phyloP scores from a whole-genome alignment of 2,888 invertebrate genomes.

The Neelides folsomi region DNA sequence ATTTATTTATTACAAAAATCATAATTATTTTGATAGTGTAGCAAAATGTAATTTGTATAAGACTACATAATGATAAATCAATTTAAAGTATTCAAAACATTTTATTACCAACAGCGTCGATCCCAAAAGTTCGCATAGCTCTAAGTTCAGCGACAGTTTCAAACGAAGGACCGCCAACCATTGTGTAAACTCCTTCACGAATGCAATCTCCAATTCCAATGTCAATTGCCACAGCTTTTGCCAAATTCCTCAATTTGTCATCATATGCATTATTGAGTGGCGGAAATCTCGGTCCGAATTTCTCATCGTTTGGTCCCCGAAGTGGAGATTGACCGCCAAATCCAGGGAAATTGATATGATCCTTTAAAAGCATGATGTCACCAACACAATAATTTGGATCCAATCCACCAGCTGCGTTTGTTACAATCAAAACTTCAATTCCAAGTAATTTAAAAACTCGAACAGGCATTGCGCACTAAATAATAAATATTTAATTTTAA shows the following conservation, averaged over 20 bases:
- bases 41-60: constrained; percentile 47
- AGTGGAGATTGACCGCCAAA: constrained; percentile 89
- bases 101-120: constrained; percentile 78
- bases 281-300: constrained; percentile 84
- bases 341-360: constrained; percentile 95
- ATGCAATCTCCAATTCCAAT: constrained; percentile 57
- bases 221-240: constrained; percentile 55
- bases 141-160: constrained; percentile 88
- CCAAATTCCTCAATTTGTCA: constrained; percentile 53
- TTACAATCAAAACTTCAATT: constrained; percentile 73
- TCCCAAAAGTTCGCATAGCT: constrained; percentile 66
- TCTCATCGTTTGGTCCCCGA: constrained; percentile 83
- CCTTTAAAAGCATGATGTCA: constrained; percentile 92
- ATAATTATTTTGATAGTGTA: too few relatives aligned
- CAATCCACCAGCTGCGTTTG: constrained; percentile 94
- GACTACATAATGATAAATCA: too few relatives aligned
- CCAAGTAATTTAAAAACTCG: constrained; percentile 93
- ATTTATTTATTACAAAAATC: too few relatives aligned
- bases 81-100: too few relatives aligned
- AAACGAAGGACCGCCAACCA: constrained; percentile 71
- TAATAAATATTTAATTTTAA: too few relatives aligned
- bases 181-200: constrained; percentile 84
- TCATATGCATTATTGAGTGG: constrained; percentile 85
- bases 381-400: constrained; percentile 77
- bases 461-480: constrained; percentile 82